Evolutionary conservation across 2,888 invertebrate genomes (phyloP).

Genomic region (Chloromyia formosa): DNA sequence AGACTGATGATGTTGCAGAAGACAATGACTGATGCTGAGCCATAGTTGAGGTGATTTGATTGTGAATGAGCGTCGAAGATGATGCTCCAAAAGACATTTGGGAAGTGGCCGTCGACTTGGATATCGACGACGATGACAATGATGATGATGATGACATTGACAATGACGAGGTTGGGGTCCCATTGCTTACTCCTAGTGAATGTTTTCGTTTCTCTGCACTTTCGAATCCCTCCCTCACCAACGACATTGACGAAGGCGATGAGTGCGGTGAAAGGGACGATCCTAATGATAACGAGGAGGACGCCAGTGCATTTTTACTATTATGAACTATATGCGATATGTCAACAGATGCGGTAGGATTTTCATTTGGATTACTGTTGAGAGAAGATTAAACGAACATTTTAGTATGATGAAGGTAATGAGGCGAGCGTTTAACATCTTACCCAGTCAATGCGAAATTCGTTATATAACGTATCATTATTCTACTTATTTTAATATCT

Average conservation of each 20-base stretch:
- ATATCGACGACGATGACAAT: constrained; percentile 22
- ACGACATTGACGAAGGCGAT: constrained; percentile 45
- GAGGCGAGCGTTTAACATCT: constrained; percentile 59
- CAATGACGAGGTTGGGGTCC: constrained; percentile 5
- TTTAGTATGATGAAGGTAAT: neutral
- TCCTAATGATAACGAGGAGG: constrained; percentile 39
- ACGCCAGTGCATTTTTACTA: constrained; percentile 46
- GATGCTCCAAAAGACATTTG: constrained; percentile 1
- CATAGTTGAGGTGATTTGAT: constrained; percentile 16
- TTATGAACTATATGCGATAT: constrained; percentile 50
- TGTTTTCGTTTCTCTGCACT: neutral
- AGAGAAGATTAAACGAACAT: neutral
- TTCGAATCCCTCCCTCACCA: constrained; percentile 20
- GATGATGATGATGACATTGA: constrained; percentile 20
- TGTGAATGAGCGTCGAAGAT: neutral
- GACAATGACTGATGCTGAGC: constrained; percentile 5
- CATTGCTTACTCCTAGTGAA: neutral
- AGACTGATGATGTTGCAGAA: constrained; percentile 7
- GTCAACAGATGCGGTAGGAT: constrained; percentile 55
- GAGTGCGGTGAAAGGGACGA: constrained; percentile 42
- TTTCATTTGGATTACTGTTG: constrained; percentile 52
- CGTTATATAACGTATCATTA: constrained; percentile 83
- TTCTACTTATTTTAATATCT: constrained; percentile 80
- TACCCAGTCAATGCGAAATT: constrained; percentile 91
- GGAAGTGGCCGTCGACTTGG: neutral